Evolutionary conservation across 2,888 invertebrate species (phyloP).

Genomic region (Linyphia triangularis): DNA sequence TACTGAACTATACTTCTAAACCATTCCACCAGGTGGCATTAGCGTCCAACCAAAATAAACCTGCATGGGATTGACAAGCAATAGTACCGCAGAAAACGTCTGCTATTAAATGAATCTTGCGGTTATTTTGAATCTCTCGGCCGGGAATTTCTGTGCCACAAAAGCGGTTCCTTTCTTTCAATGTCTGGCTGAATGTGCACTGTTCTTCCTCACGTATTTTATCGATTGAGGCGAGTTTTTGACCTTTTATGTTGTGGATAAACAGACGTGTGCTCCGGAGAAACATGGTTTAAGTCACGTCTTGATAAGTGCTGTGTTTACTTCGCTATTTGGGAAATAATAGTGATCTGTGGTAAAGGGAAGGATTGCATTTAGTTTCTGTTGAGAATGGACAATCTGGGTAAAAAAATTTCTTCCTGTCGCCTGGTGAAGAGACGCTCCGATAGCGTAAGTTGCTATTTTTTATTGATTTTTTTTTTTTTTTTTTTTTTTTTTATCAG

Average conservation of each 20-base stretch:
- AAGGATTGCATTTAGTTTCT: not conserved
- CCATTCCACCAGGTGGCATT: conserved; percentile 62
- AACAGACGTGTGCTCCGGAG: not conserved
- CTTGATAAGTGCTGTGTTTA: conserved; percentile 1
- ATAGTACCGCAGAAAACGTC: conserved; percentile 47
- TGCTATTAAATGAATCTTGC: conserved; percentile 36
- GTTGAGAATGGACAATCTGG: no score
- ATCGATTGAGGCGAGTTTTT: not conserved
- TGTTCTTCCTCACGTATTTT: no score
- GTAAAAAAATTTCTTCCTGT: not conserved
- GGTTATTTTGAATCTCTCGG: conserved; percentile 24
- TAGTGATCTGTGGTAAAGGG: not conserved
- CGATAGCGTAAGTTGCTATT: conserved; percentile 51
- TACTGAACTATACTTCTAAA: not conserved
- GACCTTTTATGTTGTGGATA: not conserved
- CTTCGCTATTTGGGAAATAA: not conserved
- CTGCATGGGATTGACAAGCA: conserved; percentile 24
- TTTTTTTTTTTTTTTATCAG: not conserved
- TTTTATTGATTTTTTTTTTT: not conserved
- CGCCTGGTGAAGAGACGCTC: conserved; percentile 53
- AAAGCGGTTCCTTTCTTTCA: not conserved
- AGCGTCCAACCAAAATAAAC: conserved; percentile 8
- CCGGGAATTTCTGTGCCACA: conserved; percentile 9
- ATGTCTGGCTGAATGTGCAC: not conserved
- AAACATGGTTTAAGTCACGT: not conserved